Base-by-base conservation (phyloP, 2,888 invertebrate species). In the Thymelicus acteon region DNA sequence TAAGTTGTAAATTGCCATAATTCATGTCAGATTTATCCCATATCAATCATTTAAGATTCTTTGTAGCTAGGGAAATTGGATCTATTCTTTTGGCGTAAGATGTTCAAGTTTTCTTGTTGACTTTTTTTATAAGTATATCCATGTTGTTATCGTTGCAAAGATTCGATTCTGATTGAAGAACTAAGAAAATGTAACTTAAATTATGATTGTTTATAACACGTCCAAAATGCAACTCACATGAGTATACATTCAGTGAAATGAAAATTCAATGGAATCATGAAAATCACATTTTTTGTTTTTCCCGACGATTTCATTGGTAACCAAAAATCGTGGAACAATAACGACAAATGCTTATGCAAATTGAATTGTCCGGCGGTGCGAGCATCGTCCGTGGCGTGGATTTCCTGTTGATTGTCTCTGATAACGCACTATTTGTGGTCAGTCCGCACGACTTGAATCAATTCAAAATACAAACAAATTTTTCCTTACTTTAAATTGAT, bases 301-400 rank as follows among this genome's bases (percentile, higher is more conserved):
- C 60, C n/a, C 15, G 13, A 47, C 15, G 40, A 54, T 64, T 60
- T 57, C 19, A 65, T 67, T 66, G 63, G 19, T 40, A 67, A 54
- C 63, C 62, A 70, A 75, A 78, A 77, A 81, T 73, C 60, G 67
- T 74, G 78, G 80, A 82, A 82, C 79, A 80, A 82, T 80, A 82
- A 82, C 81, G 77, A 82, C 82, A 82, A 87, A 83, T 78, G 82
- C 76, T 85, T 88, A 89, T 89, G 88, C 84, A 88, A 89, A 89
- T 89, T 82, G 82, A 85, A 86, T 84, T 76, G 87, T 82, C 77
- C 77, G 72, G 71, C 74, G 75, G 70, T 73, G 78, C 78, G 77
- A 77, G 76, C 77, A 78, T 79, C 74, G 80, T 79, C 77, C 77
- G 78, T 75, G 76, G 80, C 79, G 76, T 73, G 76, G 80, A 77